These are phyloP conservation scores for Cossypha caffra DNA, from an alignment of 2,797 vertebrate species.

Conservation along the genomic window DNA sequence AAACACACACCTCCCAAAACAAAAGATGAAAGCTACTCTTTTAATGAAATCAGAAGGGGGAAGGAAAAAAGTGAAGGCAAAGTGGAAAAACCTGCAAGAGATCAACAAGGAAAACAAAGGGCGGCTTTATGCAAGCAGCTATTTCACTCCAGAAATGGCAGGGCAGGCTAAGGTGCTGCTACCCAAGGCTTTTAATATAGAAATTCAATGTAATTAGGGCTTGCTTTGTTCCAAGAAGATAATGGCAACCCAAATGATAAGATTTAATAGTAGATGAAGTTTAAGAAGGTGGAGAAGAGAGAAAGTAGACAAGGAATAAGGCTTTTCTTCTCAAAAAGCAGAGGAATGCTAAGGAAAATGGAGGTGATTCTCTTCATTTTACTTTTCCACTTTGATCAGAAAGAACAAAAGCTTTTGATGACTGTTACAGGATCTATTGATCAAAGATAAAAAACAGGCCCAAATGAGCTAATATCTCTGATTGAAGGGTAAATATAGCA, in stretches of 20 bases:
- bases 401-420: neutral
- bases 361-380: neutral
- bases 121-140: slow-evolving; percentile 38
- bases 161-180: neutral
- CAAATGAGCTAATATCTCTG: neutral
- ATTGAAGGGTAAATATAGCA: neutral
- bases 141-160: slow-evolving; percentile 7
- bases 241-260: neutral
- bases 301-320: neutral
- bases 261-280: neutral
- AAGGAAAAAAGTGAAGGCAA: neutral
- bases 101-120: slow-evolving; percentile 65
- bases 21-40: neutral
- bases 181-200: neutral
- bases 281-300: neutral
- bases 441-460: neutral
- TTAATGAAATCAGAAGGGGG: slow-evolving; percentile 19
- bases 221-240: neutral
- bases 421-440: neutral
- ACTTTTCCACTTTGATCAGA: neutral
- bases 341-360: neutral
- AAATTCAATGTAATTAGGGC: neutral
- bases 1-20: neutral
- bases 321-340: neutral
- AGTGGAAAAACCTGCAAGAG: slow-evolving; percentile 40